Evolutionary conservation across 2,797 vertebrate species (phyloP).

Genomic region (Potorous gilbertii): DNA sequence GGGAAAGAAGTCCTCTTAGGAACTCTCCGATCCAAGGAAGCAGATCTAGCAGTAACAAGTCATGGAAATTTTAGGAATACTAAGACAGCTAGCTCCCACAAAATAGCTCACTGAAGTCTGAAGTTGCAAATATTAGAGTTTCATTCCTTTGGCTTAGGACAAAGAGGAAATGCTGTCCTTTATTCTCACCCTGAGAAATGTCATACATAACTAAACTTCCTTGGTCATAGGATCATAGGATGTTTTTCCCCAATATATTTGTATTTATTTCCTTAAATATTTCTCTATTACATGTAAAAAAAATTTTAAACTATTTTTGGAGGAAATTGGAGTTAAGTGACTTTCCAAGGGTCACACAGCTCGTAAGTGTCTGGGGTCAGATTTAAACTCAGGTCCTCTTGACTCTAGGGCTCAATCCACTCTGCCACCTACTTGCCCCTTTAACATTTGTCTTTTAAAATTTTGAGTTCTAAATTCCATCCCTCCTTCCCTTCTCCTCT

Average conservation of each 20-base stretch:
- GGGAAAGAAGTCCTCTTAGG: no score
- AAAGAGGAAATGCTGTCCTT: not conserved
- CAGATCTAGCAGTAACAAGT: not conserved
- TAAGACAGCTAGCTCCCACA: not conserved
- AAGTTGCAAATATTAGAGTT: not conserved
- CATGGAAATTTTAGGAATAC: not conserved
- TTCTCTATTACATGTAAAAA: not conserved
- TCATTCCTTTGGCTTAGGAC: not conserved
- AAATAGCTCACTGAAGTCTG: not conserved
- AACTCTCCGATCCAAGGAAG: not conserved
- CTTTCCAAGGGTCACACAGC: not conserved
- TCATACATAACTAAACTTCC: not conserved
- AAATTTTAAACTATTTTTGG: not conserved
- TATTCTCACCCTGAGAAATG: not conserved
- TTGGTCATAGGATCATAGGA: not conserved
- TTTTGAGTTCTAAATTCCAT: not conserved
- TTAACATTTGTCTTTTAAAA: not conserved
- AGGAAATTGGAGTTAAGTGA: not conserved
- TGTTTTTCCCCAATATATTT: not conserved
- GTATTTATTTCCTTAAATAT: not conserved
- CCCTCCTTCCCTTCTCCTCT: not conserved
- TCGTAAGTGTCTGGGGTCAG: no score
- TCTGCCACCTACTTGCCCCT: no score
- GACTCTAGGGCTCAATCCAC: no score
- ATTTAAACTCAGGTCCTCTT: no score